These are phyloP conservation scores for Limnephilus lunatus DNA, from an alignment of 2,888 invertebrate species.

Conservation along the genomic window DNA sequence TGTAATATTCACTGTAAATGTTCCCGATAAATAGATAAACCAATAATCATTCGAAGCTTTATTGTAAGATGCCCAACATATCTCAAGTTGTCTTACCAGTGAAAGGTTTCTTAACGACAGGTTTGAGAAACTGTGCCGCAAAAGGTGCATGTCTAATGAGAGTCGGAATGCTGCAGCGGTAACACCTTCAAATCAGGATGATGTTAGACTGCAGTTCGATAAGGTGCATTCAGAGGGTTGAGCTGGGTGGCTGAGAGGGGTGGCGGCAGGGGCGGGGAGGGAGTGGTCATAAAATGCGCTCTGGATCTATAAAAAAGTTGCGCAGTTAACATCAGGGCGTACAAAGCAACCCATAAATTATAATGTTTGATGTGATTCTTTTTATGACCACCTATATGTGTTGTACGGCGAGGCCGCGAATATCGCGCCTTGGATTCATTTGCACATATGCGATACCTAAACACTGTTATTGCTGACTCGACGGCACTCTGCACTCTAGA, in stretches of 20 bases:
- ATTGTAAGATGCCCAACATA: too few relatives aligned
- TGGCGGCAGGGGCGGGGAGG: slow-evolving; percentile 29
- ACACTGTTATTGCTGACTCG: background rate
- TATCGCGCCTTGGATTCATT: slow-evolving; percentile 52
- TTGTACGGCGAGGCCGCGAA: slow-evolving; percentile 46
- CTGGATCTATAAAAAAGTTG: slow-evolving; percentile 66
- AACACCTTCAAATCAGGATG: slow-evolving; percentile 25
- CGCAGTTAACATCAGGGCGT: slow-evolving; percentile 66
- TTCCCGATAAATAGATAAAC: too few relatives aligned
- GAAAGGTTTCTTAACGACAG: background rate
- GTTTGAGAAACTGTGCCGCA: background rate
- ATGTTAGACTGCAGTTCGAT: slow-evolving; percentile 9
- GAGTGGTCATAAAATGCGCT: slow-evolving; percentile 63
- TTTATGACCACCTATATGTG: slow-evolving; percentile 65
- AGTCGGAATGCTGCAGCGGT: slow-evolving; percentile 9
- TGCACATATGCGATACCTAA: slow-evolving; percentile 25
- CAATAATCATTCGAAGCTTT: too few relatives aligned
- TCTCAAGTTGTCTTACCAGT: too few relatives aligned
- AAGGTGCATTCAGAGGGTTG: slow-evolving; percentile 22
- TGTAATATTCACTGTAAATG: too few relatives aligned
- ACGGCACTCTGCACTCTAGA: background rate
- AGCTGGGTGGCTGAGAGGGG: background rate
- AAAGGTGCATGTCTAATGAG: slow-evolving; percentile 31
- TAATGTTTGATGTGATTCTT: slow-evolving; percentile 67
- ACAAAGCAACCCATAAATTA: slow-evolving; percentile 67